Evolutionary conservation across 2,113 vertebrate species (phyloP).

Genomic region (Crotalus tigris): DNA sequence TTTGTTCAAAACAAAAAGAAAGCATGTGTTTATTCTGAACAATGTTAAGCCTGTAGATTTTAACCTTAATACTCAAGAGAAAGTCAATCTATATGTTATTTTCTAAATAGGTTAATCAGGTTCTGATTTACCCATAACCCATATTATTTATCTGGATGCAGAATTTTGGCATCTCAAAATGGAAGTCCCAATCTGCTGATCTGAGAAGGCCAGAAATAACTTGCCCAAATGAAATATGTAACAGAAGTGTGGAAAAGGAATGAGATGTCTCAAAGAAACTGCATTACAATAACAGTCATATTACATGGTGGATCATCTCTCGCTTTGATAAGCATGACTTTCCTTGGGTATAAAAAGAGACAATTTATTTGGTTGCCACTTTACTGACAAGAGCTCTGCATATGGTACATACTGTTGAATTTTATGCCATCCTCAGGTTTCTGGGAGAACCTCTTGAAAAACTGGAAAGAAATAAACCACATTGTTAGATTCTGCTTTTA

Average conservation of each 20-base stretch:
- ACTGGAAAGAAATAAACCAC: constrained; percentile 66
- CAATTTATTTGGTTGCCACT: too few species aligned
- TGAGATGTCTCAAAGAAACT: too few species aligned
- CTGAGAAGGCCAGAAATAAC: background rate
- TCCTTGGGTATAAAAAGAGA: background rate
- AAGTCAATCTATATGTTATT: background rate
- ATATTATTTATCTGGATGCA: background rate
- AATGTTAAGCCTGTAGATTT: background rate
- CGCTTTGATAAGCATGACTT: background rate
- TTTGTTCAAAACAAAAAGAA: background rate
- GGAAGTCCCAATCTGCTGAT: background rate
- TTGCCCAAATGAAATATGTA: background rate
- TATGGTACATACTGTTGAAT: constrained; percentile 72
- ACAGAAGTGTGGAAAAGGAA: background rate
- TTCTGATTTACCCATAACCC: background rate
- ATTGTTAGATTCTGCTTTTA: background rate
- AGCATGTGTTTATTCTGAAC: background rate
- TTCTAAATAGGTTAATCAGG: background rate
- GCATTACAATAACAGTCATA: background rate
- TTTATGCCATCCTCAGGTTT: constrained; percentile 59
- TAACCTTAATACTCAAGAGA: background rate
- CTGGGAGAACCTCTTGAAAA: constrained; percentile 82
- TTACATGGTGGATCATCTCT: background rate
- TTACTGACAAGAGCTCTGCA: background rate
- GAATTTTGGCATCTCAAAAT: background rate